Evolutionary conservation across 1,140 invertebrate species (phyloP).

Genomic region (Drosophila repletoides): DNA sequence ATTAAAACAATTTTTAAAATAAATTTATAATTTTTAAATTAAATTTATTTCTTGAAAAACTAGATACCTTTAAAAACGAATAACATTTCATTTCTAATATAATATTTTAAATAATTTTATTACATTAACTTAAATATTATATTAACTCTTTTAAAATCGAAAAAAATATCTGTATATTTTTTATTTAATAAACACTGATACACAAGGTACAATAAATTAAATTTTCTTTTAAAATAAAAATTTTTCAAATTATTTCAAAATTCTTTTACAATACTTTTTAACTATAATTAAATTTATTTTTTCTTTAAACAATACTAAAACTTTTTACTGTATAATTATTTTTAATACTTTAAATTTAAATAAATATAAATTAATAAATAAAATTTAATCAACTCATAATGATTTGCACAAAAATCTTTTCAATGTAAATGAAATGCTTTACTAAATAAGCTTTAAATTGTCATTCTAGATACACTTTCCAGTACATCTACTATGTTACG

Average conservation of each 20-base stretch:
- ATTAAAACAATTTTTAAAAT: conserved; percentile 74
- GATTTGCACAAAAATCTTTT: conserved; percentile 30
- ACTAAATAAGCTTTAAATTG: conserved; percentile 83
- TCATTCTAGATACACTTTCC: conserved; percentile 86
- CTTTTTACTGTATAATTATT: conserved; percentile 81
- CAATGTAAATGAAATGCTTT: conserved; percentile 31
- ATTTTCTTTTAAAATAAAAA: conserved; percentile 83
- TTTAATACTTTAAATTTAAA: conserved; percentile 82
- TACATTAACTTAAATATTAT: conserved; percentile 84
- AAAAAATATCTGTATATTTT: conserved; percentile 84
- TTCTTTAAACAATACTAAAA: conserved; percentile 83
- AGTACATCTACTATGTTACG: conserved; percentile 88
- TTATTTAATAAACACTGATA: conserved; percentile 86
- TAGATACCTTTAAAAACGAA: conserved; percentile 86
- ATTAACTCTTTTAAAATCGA: conserved; percentile 86
- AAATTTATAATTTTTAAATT: conserved; percentile 82
- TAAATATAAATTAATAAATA: conserved; percentile 83
- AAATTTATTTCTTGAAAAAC: conserved; percentile 86
- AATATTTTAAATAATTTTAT: conserved; percentile 84
- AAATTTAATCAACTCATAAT: conserved; percentile 22
- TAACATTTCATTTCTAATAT: conserved; percentile 85
- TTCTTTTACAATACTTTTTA: conserved; percentile 82
- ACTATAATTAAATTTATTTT: conserved; percentile 82
- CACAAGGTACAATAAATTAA: conserved; percentile 86
- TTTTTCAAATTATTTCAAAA: conserved; percentile 73